Conservation (phyloP, 2,888 invertebrate genomes). For the Cryptocephalus moraei region DNA sequence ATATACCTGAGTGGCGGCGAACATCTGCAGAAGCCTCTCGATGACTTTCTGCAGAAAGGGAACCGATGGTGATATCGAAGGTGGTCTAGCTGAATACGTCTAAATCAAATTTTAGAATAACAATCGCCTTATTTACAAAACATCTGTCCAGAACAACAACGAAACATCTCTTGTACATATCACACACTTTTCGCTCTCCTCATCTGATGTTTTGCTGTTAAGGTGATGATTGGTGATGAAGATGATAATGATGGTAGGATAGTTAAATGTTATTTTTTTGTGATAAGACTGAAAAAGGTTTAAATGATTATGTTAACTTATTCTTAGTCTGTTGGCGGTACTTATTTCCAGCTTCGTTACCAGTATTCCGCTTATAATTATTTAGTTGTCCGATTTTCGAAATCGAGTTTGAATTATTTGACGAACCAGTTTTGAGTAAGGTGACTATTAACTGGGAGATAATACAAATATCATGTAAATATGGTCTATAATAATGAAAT, state of each 20-base stretch:
- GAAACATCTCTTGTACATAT: no score
- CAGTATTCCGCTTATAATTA: neutral
- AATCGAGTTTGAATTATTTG: no score
- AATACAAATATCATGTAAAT: no score
- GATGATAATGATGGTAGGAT: no score
- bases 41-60: conserved; percentile 34
- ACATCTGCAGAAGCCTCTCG: conserved; percentile 35
- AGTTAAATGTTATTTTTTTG: conserved; percentile 6
- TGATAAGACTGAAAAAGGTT: conserved; percentile 14
- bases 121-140: neutral
- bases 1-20: conserved; percentile 38
- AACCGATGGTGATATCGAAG: conserved; percentile 13
- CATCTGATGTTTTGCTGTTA: neutral
- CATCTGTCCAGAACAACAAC: neutral
- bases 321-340: conserved; percentile 7
- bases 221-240: neutral
- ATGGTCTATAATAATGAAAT: no score
- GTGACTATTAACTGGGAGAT: no score
- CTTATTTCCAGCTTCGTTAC: conserved; percentile 3
- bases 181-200: neutral
- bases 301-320: conserved; percentile 7
- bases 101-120: conserved; percentile 4
- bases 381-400: no score
- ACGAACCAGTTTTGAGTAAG: no score
- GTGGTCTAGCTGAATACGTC: conserved; percentile 19